A percentile compares a stretch with the other conserved stretches of the same genome.
These are phyloP conservation scores for Chalcosyrphus nemorum DNA, from an alignment of 2,888 invertebrate species.

Conservation along the genomic window DNA sequence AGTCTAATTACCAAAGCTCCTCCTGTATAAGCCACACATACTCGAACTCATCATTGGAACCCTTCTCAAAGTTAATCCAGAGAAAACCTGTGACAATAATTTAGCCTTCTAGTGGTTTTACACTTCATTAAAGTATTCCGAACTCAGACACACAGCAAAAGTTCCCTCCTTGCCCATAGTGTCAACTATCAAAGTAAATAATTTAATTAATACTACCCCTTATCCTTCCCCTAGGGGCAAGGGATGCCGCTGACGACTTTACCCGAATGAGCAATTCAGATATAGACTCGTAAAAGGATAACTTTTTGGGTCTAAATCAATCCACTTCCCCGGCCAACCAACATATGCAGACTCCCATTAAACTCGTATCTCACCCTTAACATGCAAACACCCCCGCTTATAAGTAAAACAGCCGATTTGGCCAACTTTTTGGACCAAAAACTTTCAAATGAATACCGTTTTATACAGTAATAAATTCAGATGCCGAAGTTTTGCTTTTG, in stretches of 20 bases:
- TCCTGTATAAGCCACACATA: not conserved
- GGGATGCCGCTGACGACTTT: not conserved
- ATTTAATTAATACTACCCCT: slow-evolving; percentile 43
- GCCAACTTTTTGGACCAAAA: slow-evolving; percentile 27
- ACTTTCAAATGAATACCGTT: slow-evolving; percentile 18
- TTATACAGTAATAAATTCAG: slow-evolving; percentile 64
- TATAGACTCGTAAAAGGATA: not conserved
- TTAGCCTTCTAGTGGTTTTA: slow-evolving; percentile 20
- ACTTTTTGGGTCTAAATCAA: slow-evolving; percentile 25
- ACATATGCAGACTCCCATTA: slow-evolving; percentile 25
- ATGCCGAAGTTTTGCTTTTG: slow-evolving; percentile 59
- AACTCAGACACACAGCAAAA: slow-evolving; percentile 5
- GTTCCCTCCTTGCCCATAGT: not conserved
- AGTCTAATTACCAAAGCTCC: not conserved
- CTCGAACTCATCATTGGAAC: slow-evolving; percentile 11
- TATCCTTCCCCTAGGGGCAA: too few relatives aligned
- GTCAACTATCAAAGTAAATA: slow-evolving; percentile 40
- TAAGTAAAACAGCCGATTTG: slow-evolving; percentile 11
- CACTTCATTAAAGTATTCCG: slow-evolving; percentile 42
- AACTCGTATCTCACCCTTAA: not conserved
- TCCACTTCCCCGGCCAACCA: not conserved
- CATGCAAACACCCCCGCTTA: not conserved
- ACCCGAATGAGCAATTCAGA: not conserved
- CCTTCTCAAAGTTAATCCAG: not conserved
- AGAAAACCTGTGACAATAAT: slow-evolving; percentile 5